phyloP scores from a whole-genome alignment of 1,140 invertebrate genomes.

The Coenobita brevimanus region DNA sequence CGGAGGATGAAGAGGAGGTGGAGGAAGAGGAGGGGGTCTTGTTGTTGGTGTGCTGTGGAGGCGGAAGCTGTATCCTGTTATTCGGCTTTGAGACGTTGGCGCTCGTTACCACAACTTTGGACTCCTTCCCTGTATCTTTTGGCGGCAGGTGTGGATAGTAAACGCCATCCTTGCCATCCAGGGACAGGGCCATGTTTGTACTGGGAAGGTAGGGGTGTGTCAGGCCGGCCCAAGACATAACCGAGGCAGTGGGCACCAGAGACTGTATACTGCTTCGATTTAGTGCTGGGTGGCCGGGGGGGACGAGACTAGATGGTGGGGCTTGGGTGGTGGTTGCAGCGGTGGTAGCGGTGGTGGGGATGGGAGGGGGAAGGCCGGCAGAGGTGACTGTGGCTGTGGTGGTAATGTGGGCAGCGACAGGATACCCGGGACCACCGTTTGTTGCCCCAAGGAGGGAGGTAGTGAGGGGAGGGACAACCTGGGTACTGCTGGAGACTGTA shows the following conservation, averaged over 20 bases:
- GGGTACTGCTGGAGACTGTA: constrained; percentile 5
- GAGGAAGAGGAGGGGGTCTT: neutral
- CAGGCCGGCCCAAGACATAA: constrained; percentile 54
- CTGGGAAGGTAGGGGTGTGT: constrained; percentile 49
- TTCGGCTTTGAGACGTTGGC: constrained; percentile 57
- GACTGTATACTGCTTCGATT: constrained; percentile 45
- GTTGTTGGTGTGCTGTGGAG: constrained; percentile 32
- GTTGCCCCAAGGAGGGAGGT: neutral
- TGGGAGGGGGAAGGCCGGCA: neutral
- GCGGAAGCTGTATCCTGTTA: constrained; percentile 50
- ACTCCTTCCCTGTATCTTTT: constrained; percentile 42
- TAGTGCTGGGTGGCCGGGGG: neutral
- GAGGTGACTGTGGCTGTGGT: too few species aligned
- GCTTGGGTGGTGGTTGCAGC: constrained; percentile 15
- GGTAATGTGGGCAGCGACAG: neutral
- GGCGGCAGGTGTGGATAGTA: constrained; percentile 45
- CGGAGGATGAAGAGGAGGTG: neutral
- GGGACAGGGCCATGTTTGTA: constrained; percentile 59
- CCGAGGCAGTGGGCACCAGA: constrained; percentile 48
- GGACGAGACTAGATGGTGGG: constrained; percentile 21
- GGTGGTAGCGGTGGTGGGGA: constrained; percentile 13
- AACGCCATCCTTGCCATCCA: constrained; percentile 55
- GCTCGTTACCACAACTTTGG: constrained; percentile 41
- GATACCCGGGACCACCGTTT: neutral
- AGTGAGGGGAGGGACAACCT: constrained; percentile 1